Base-by-base conservation (phyloP, 2,888 invertebrate genomes). In the Ceraclea dissimilis region DNA sequence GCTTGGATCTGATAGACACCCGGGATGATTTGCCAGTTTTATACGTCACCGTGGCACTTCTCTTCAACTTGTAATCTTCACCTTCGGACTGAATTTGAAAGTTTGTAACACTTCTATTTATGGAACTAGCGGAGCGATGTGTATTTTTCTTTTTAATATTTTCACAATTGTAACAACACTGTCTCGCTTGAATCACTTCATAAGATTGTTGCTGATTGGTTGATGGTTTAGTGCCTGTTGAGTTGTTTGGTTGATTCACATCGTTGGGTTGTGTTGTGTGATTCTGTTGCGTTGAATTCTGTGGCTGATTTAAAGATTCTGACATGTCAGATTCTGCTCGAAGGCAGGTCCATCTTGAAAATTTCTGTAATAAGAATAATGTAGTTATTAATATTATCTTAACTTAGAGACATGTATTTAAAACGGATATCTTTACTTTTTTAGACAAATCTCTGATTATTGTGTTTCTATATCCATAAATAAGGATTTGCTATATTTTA, bases 11-110 rank as follows among this genome's bases (percentile, higher is more conserved):
- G 0, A 68, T 70, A 0, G 76, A 73, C 47, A 69, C 72, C 51
- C 75, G 75, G 58, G 77, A 74, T 57, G 74, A 75, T 61, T 67
- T 72, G 60, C 74, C 76, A 0, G 74, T 69, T 67, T 76, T 77
- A 57, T 75, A 76, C 0, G 73, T 73, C 34, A 63, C 59, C 71
- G 65, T 74, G 70, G 59, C 73, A 69, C 21, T 67, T 65, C 0
- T 72, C 71, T 62, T 77, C 72, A 61, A 20, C 10, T 57, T 55
- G 20, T 49, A 53, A n/a, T 56, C 57, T 10, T 56, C 56, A 10
- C 26, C 21, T 19, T 60, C 57, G 39, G 55, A 50, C 51, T 62
- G 54, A 5, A 56, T 56, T 52, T 60, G 57, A 55, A 60, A 57
- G 50, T 60, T 58, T 22, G 56, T 52, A 33, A 33, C 51, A 47